Evolutionary conservation across 2,888 invertebrate genomes (phyloP).

Genomic region (Lysandra bellargus): DNA sequence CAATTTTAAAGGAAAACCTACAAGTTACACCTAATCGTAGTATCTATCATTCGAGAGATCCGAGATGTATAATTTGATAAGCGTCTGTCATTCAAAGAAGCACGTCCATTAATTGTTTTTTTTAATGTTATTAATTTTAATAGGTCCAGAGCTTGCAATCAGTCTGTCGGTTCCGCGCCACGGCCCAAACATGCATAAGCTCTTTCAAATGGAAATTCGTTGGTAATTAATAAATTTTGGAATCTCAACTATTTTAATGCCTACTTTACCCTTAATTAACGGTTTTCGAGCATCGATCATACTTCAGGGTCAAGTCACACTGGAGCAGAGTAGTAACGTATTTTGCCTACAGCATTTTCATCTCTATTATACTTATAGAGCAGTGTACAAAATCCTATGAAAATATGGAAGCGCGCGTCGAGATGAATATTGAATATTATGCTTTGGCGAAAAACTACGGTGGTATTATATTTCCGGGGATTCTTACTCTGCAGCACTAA

Average conservation of each 20-base stretch:
- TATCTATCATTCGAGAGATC: neutral
- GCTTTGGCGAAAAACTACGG: no score
- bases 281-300: neutral
- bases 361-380: no score
- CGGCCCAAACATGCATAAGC: constrained; percentile 26
- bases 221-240: constrained; percentile 22
- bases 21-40: no score
- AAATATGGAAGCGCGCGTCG: no score
- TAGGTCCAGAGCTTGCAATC: constrained; percentile 7
- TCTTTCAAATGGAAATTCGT: constrained; percentile 28
- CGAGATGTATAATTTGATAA: constrained; percentile 27
- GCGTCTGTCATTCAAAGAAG: constrained; percentile 34
- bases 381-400: no score
- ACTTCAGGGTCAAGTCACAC: neutral
- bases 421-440: no score
- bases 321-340: no score
- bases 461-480: no score
- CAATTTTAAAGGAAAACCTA: no score
- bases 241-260: constrained; percentile 27
- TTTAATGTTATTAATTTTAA: constrained; percentile 35
- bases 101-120: constrained; percentile 34
- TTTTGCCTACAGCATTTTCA: no score
- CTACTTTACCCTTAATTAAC: neutral
- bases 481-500: no score
- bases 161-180: constrained; percentile 24